Evolutionary conservation across 2,113 vertebrate genomes (phyloP).

Genomic region (Oostethus manadensis): DNA sequence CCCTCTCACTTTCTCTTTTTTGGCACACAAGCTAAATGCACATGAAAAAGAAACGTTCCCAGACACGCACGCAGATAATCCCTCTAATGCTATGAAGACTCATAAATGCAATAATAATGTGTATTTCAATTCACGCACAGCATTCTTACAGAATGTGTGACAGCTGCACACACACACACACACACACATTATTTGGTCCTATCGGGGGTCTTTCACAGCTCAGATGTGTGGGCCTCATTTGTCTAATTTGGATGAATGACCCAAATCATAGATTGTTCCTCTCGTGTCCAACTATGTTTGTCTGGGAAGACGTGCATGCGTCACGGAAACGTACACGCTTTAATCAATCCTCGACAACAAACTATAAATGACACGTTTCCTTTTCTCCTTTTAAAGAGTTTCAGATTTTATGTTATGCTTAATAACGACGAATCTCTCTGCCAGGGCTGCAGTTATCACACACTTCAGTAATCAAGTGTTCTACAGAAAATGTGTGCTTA

Average conservation of each 20-base stretch:
- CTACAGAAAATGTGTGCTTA: too few species aligned
- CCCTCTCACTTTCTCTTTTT: conserved; percentile 9
- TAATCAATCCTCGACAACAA: conserved; percentile 10
- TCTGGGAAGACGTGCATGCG: conserved; percentile 34
- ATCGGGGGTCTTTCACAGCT: conserved; percentile 40
- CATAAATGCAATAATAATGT: background rate
- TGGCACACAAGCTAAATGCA: conserved; percentile 3
- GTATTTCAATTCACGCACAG: conserved; percentile 15
- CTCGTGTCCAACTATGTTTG: conserved; percentile 50
- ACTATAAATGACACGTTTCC: too few species aligned
- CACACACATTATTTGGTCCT: conserved; percentile 28
- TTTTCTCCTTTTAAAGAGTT: too few species aligned
- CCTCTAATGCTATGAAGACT: conserved; percentile 7
- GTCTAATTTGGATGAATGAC: conserved; percentile 62
- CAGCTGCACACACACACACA: conserved; percentile 8
- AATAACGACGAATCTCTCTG: too few species aligned
- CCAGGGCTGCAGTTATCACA: too few species aligned
- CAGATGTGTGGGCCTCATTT: conserved; percentile 56
- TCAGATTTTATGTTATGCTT: too few species aligned
- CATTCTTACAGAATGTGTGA: background rate
- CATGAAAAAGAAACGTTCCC: background rate
- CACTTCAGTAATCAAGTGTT: too few species aligned
- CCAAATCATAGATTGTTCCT: conserved; percentile 57
- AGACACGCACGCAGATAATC: conserved; percentile 16
- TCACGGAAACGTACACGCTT: conserved; percentile 15